These are phyloP conservation scores for Danionella dracula DNA, from an alignment of 2,797 vertebrate genomes.

Conservation along the genomic window DNA sequence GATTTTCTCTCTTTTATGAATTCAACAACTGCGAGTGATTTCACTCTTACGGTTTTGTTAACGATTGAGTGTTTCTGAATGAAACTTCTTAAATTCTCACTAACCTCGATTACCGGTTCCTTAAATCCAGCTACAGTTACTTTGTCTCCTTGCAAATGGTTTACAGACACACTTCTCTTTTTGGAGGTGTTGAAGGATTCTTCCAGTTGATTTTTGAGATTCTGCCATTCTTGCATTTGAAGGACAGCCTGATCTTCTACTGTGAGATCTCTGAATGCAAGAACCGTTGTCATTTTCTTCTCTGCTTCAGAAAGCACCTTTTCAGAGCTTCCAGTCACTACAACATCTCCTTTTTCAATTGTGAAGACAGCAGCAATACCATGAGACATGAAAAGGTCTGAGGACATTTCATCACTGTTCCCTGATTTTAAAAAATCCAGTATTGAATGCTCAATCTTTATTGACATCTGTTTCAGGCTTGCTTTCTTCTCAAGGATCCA, in stretches of 20 bases:
- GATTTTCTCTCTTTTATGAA: constrained; percentile 67
- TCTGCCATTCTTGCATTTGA: constrained; percentile 60
- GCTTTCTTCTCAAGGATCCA: constrained; percentile 64
- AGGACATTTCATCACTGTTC: constrained; percentile 61
- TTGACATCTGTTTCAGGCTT: constrained; percentile 46
- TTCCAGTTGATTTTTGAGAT: constrained; percentile 44
- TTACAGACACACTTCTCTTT: constrained; percentile 51
- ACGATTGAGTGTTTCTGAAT: constrained; percentile 58
- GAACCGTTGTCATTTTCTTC: constrained; percentile 51
- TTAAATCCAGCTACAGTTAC: constrained; percentile 67
- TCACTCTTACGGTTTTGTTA: constrained; percentile 52
- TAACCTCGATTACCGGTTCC: constrained; percentile 58
- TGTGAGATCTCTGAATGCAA: constrained; percentile 50
- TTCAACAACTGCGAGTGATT: constrained; percentile 50
- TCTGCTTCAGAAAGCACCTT: constrained; percentile 63
- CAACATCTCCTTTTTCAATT: constrained; percentile 49
- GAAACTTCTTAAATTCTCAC: constrained; percentile 58
- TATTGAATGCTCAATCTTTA: constrained; percentile 55
- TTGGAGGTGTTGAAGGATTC: constrained; percentile 52
- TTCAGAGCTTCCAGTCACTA: constrained; percentile 58
- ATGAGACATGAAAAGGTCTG: constrained; percentile 64
- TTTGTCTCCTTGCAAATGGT: constrained; percentile 11
- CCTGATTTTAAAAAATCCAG: constrained; percentile 63
- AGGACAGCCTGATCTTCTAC: constrained; percentile 61
- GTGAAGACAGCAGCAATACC: constrained; percentile 66